phyloP scores from a whole-genome alignment of 2,888 invertebrate species.

The Notodonta ziczac region DNA sequence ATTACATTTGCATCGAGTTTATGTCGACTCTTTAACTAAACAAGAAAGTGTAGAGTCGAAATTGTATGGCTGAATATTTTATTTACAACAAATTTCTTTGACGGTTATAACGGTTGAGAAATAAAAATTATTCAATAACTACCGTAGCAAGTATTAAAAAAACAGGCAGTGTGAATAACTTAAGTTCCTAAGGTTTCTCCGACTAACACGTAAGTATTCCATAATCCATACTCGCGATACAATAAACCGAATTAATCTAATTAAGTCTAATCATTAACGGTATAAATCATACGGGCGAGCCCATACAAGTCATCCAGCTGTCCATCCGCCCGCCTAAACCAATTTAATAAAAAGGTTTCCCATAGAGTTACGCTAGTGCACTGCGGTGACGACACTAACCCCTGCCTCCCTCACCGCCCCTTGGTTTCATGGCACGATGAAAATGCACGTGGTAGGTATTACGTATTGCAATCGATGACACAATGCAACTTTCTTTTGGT shows the following conservation, averaged over 20 bases:
- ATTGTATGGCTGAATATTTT: too few relatives aligned
- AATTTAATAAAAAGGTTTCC: constrained; percentile 84
- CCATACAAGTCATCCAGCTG: constrained; percentile 78
- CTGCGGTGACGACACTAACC: constrained; percentile 22
- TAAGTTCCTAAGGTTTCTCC: constrained; percentile 2
- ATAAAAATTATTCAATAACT: too few relatives aligned
- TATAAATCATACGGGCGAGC: constrained; percentile 74
- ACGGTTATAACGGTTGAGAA: too few relatives aligned
- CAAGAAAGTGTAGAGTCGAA: neutral
- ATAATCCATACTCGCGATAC: constrained; percentile 21
- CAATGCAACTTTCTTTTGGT: constrained; percentile 59
- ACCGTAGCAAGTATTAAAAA: too few relatives aligned
- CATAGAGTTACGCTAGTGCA: constrained; percentile 51
- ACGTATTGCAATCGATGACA: constrained; percentile 57
- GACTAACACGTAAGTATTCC: constrained; percentile 12
- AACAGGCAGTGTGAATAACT: neutral
- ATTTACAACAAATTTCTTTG: too few relatives aligned
- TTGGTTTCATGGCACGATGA: constrained; percentile 20
- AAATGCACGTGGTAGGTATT: constrained; percentile 48
- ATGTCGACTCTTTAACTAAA: neutral
- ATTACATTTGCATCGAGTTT: neutral
- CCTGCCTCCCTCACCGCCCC: constrained; percentile 12
- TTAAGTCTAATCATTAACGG: constrained; percentile 57
- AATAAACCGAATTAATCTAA: constrained; percentile 69
- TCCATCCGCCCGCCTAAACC: constrained; percentile 51